These are phyloP conservation scores for Andrena marginata DNA, from an alignment of 2,888 invertebrate species.

Conservation along the genomic window DNA sequence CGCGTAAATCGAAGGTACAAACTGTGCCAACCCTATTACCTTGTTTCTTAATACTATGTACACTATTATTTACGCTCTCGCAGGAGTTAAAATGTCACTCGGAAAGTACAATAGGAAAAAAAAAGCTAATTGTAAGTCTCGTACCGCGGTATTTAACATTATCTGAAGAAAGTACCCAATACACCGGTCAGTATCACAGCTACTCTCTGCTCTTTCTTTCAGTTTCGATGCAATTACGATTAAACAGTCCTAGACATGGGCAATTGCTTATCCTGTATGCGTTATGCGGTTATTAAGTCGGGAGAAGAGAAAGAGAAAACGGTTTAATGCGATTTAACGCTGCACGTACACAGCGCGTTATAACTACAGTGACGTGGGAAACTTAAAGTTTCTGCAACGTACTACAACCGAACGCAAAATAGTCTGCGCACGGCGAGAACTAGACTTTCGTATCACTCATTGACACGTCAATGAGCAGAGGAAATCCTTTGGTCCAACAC, in stretches of 20 bases:
- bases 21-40: conserved; percentile 67
- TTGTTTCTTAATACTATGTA: conserved; percentile 54
- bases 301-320: conserved; percentile 66
- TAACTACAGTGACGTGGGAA: conserved; percentile 81
- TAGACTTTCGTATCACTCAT: conserved; percentile 64
- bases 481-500: conserved; percentile 70
- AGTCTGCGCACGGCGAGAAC: conserved; percentile 48
- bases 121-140: conserved; percentile 34
- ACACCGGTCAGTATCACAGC: conserved; percentile 84
- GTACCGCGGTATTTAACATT: conserved; percentile 50
- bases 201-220: conserved; percentile 79
- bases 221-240: conserved; percentile 67
- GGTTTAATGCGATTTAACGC: conserved; percentile 30
- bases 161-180: conserved; percentile 74
- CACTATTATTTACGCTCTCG: conserved; percentile 33
- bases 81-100: conserved; percentile 27
- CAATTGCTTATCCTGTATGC: conserved; percentile 40
- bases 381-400: conserved; percentile 81
- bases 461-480: conserved; percentile 54
- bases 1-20: conserved; percentile 44
- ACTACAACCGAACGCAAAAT: conserved; percentile 73
- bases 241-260: conserved; percentile 55
- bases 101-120: conserved; percentile 37
- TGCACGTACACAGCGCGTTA: conserved; percentile 51
- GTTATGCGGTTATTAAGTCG: conserved; percentile 65